These are phyloP conservation scores for Artibeus jamaicensis DNA, from an alignment of 2,797 vertebrate genomes.

Conservation along the genomic window DNA sequence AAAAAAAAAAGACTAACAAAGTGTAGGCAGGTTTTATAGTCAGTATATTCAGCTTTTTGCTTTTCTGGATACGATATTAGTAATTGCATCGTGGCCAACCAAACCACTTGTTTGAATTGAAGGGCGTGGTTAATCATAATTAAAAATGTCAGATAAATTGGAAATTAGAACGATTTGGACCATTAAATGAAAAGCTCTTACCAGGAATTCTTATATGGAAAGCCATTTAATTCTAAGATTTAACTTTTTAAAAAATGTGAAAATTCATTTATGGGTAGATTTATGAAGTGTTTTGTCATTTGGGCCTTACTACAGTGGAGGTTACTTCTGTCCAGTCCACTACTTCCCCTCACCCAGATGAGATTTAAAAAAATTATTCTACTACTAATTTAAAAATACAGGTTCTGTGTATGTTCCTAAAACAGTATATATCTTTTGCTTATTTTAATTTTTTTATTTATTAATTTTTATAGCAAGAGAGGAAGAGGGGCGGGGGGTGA, in stretches of 20 bases:
- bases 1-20: background rate
- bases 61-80: background rate
- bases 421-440: background rate
- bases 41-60: background rate
- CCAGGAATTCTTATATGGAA: background rate
- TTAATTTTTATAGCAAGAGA: too few species aligned
- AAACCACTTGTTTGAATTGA: slow-evolving; percentile 12
- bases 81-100: background rate
- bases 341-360: background rate
- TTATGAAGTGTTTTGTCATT: background rate
- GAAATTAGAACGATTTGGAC: background rate
- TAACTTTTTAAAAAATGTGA: background rate
- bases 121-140: background rate
- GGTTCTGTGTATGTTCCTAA: background rate
- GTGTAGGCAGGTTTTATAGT: background rate
- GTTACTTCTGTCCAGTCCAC: background rate
- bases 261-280: background rate
- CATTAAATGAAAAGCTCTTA: slow-evolving; percentile 21
- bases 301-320: background rate
- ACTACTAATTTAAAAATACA: background rate
- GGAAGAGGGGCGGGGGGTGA: too few species aligned
- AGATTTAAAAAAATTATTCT: background rate
- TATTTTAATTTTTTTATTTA: background rate
- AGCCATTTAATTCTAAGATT: background rate
- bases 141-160: slow-evolving; percentile 19